Evolutionary conservation across 1,140 invertebrate genomes (phyloP).

Genomic region (Camponotus vicinus): DNA sequence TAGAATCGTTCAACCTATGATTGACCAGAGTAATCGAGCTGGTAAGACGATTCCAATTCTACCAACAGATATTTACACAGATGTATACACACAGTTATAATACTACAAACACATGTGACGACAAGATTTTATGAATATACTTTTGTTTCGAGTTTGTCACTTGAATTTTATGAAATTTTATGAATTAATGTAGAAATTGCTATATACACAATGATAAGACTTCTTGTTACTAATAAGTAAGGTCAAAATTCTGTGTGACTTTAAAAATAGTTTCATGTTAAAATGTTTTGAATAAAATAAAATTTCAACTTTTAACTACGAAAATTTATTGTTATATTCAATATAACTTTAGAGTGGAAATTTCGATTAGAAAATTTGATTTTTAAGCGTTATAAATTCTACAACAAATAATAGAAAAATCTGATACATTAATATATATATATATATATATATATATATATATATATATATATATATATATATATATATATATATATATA

Average conservation of each 20-base stretch:
- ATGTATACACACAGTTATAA: conserved; percentile 38
- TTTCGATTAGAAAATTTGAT: background rate
- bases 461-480: too few relatives aligned
- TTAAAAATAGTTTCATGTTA: conserved; percentile 5
- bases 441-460: too few relatives aligned
- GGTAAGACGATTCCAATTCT: conserved; percentile 89
- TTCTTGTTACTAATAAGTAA: background rate
- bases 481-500: too few relatives aligned
- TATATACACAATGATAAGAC: background rate
- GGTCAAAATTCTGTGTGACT: background rate
- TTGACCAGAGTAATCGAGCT: conserved; percentile 99
- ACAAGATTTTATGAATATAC: conserved; percentile 31
- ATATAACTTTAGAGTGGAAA: background rate
- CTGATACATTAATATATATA: background rate
- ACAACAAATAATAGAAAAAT: background rate
- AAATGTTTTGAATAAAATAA: background rate
- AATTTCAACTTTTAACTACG: background rate
- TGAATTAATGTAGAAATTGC: conserved; percentile 54
- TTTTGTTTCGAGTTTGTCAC: conserved; percentile 54
- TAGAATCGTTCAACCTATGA: conserved; percentile 99
- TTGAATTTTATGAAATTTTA: conserved; percentile 47
- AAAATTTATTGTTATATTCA: background rate
- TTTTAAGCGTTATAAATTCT: background rate
- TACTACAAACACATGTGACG: conserved; percentile 51
- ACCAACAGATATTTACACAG: conserved; percentile 70